A percentile compares a stretch with the other conserved stretches of the same genome.
Evolutionary conservation across 2,113 vertebrate genomes (phyloP).

Genomic region (Chaetura pelagica): DNA sequence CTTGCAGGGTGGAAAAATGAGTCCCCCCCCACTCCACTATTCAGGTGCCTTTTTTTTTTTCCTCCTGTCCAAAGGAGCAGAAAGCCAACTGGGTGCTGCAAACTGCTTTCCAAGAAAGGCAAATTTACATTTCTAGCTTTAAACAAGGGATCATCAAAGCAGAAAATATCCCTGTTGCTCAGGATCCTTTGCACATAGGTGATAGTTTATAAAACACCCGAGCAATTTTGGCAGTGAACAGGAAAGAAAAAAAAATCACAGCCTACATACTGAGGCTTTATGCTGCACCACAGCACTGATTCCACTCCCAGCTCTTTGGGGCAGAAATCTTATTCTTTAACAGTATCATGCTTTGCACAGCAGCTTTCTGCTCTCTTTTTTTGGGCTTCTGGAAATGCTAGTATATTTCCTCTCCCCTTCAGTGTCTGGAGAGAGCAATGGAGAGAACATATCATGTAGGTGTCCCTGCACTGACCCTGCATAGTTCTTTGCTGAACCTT

Average conservation of each 20-base stretch:
- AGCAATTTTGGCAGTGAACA: background rate
- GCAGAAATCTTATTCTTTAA: background rate
- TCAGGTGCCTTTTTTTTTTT: background rate
- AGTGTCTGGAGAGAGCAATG: background rate
- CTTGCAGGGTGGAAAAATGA: constrained; percentile 2
- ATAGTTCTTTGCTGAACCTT: background rate
- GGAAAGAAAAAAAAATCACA: background rate
- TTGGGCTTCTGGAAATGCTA: background rate
- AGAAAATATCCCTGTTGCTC: background rate
- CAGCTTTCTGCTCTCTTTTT: background rate
- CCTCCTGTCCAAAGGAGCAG: background rate
- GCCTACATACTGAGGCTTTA: background rate
- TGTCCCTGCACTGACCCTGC: background rate
- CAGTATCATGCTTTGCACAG: background rate
- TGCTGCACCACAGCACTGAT: fast-evolving
- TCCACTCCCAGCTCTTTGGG: background rate
- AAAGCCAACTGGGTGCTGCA: constrained; percentile 20
- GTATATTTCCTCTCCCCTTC: background rate
- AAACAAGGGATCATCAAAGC: background rate
- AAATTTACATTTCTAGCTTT: background rate
- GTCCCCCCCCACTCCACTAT: background rate
- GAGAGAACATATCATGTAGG: background rate
- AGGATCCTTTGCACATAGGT: background rate
- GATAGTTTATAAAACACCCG: background rate
- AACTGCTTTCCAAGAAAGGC: constrained; percentile 28